Evolutionary conservation across 2,113 vertebrate genomes (phyloP), one percentile per base, ranked within the genome.

Genomic region (Scatophagus argus): DNA sequence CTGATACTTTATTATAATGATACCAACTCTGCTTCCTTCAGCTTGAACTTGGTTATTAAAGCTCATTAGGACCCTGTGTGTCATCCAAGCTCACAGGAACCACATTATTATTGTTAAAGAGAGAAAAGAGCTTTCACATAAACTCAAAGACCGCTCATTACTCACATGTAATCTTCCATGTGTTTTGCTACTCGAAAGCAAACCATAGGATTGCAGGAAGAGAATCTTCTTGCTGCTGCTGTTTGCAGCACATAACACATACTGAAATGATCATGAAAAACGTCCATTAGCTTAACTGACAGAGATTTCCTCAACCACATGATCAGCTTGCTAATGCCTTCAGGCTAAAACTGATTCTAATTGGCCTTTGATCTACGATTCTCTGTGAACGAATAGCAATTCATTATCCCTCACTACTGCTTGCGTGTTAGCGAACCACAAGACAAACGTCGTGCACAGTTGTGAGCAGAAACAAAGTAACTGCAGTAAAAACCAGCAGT

Each of bases 301-400:
- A 59, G 63, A 60, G 72, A 82, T 86, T 78, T 85, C 43, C 54
- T 82, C 71, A 65, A 52, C 59, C 41, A 71, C 68, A 78, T 77
- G 54, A 85, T 74, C 72, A 69, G 73, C 73, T 49, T 44, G 55
- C 65, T 66, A 82, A 85, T 83, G 65, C 34, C 74, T 74, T 82
- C 69, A 47, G 44, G 77, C 65, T 82, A 23, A 77, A 69, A 39
- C 44, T 69, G 72, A 74, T 79, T 75, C 54, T 79, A 79, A 85
- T 52, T 82, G 41, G 71, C 72, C 72, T 89, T 75, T 81, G 80
- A 85, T 85, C 68, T 56, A 8, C 12, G 70, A 56, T 61, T 67
- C 71, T 43, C 69, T 39, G 71, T 31, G 29, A 79, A 61, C 11
- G 13, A 66, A 54, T 23, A 77, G 32, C 34, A 43, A 44, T 69